Conservation (phyloP, 2,888 invertebrate genomes). For the Tetragonisca angustula region DNA sequence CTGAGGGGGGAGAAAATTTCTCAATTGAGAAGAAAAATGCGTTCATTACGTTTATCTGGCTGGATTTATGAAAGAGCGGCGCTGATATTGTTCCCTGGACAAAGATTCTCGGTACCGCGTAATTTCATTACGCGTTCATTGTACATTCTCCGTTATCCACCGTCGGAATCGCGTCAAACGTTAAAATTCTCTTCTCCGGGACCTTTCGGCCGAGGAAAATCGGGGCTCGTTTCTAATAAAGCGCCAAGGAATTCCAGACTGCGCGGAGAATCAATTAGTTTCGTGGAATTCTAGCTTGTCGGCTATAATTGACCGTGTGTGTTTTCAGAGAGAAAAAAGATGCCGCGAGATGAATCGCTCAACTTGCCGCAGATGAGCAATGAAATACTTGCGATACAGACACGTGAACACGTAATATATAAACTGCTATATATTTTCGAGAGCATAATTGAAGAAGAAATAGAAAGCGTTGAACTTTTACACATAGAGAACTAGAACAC, state of each 20-base stretch:
- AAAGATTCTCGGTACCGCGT: constrained; percentile 56
- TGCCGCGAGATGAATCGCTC: not conserved
- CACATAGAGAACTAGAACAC: too few relatives aligned
- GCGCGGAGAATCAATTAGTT: constrained; percentile 41
- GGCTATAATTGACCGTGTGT: constrained; percentile 14
- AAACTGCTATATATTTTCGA: too few relatives aligned
- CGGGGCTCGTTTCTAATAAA: constrained; percentile 22
- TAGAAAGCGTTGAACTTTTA: too few relatives aligned
- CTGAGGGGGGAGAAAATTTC: not conserved
- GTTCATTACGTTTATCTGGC: not conserved
- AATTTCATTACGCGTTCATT: constrained; percentile 56
- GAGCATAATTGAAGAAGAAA: too few relatives aligned
- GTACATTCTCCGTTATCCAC: constrained; percentile 8
- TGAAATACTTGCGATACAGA: not conserved
- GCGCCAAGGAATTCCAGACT: not conserved
- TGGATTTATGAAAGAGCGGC: constrained; percentile 16
- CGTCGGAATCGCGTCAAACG: constrained; percentile 22
- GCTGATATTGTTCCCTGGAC: constrained; percentile 3
- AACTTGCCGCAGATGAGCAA: not conserved
- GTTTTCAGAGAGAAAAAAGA: too few relatives aligned
- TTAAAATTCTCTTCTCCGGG: not conserved
- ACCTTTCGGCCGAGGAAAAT: not conserved
- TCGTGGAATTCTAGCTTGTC: constrained; percentile 36
- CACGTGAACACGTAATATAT: not conserved
- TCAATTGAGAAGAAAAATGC: not conserved